Percentiles rank a stretch among this genome's conserved stretches.
These are phyloP conservation scores for Arrhamphus sclerolepis DNA, from an alignment of 2,797 vertebrate species.

Conservation along the genomic window DNA sequence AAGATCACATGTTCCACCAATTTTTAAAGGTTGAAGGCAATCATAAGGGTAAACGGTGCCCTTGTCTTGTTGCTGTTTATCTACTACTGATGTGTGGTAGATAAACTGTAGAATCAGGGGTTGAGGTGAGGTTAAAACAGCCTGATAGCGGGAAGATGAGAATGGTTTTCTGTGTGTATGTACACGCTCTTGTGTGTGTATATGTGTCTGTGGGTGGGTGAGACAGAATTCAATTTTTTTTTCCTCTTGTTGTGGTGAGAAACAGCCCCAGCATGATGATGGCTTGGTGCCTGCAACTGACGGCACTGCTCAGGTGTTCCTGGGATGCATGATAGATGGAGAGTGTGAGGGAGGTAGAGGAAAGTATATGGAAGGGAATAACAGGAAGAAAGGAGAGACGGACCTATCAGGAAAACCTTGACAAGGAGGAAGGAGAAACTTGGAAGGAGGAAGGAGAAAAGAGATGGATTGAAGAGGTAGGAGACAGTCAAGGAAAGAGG, in stretches of 20 bases:
- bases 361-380: constrained; percentile 4
- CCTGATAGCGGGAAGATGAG: constrained; percentile 1
- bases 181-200: not conserved
- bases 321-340: constrained; percentile 44
- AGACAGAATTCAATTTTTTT: constrained; percentile 16
- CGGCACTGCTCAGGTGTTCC: constrained; percentile 58
- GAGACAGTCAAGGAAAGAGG: not conserved
- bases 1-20: not conserved
- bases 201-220: constrained; percentile 1
- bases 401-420: constrained; percentile 1
- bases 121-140: constrained; percentile 26
- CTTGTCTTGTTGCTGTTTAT: constrained; percentile 4
- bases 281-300: constrained; percentile 57
- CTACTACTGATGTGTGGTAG: constrained; percentile 2
- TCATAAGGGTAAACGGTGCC: constrained; percentile 21
- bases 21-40: constrained; percentile 1
- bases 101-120: constrained; percentile 19
- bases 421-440: not conserved
- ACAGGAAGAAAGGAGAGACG: constrained; percentile 14
- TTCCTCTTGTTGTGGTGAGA: constrained; percentile 48
- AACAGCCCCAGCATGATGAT: constrained; percentile 58
- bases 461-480: not conserved
- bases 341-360: constrained; percentile 4
- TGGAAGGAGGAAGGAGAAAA: constrained; percentile 13
- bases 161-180: constrained; percentile 3